phyloP scores from a whole-genome alignment of 1,140 invertebrate genomes.

The Danaus plexippus region DNA sequence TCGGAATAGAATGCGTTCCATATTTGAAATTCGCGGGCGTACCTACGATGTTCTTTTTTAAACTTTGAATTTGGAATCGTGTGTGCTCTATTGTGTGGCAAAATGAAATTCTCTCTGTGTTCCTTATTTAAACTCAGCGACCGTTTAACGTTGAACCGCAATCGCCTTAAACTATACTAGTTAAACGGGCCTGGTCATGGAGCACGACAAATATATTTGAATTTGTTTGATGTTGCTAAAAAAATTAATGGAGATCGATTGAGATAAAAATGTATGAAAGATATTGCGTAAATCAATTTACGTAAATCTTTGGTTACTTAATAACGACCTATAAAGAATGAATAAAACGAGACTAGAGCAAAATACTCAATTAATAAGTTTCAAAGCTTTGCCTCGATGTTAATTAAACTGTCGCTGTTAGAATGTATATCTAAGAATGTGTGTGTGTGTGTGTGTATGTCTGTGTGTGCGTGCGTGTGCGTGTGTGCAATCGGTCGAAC shows the following conservation, averaged over 20 bases:
- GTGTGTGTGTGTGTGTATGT: constrained; percentile 13
- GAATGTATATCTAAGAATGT: constrained; percentile 50
- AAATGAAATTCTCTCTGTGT: constrained; percentile 58
- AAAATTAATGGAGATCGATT: constrained; percentile 39
- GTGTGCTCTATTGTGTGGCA: constrained; percentile 64
- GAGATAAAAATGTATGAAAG: constrained; percentile 28
- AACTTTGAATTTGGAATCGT: constrained; percentile 66
- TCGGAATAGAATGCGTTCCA: constrained; percentile 62
- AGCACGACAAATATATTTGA: too few species aligned
- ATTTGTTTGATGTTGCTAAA: constrained; percentile 1
- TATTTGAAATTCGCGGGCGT: constrained; percentile 60
- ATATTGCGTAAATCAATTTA: constrained; percentile 25
- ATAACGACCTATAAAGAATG: constrained; percentile 27
- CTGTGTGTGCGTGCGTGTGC: too few species aligned
- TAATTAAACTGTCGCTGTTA: constrained; percentile 27
- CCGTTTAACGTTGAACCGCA: constrained; percentile 27
- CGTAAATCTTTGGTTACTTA: constrained; percentile 22
- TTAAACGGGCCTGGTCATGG: too few species aligned
- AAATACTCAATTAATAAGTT: constrained; percentile 35
- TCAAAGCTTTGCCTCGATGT: constrained; percentile 19
- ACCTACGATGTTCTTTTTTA: constrained; percentile 55
- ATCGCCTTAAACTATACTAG: too few species aligned
- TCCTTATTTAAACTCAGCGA: constrained; percentile 28
- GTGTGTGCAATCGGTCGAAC: constrained; percentile 52
- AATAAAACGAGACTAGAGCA: constrained; percentile 20